A percentile compares a stretch with the other conserved stretches of the same genome.
These are phyloP conservation scores for Argyra leucocephala DNA, from an alignment of 2,888 invertebrate species.

Conservation along the genomic window DNA sequence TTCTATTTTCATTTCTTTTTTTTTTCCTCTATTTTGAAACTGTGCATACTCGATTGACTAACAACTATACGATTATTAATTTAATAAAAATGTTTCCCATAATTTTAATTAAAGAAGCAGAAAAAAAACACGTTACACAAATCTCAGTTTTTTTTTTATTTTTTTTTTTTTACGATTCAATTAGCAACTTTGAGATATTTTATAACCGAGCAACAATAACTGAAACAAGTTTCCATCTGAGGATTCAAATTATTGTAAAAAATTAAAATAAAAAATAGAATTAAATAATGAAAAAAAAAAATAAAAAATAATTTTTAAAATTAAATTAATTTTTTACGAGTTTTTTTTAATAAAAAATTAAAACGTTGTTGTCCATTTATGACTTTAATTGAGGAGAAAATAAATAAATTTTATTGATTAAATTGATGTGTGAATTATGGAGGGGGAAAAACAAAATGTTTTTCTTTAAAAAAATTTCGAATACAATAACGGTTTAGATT, in stretches of 20 bases:
- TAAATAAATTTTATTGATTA: background rate
- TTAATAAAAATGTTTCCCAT: constrained; percentile 6
- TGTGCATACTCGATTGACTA: no score
- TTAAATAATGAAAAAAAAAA: no score
- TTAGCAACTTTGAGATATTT: background rate
- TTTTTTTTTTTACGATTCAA: background rate
- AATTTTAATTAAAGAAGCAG: background rate
- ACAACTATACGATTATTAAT: background rate
- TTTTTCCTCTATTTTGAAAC: background rate
- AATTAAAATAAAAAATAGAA: background rate
- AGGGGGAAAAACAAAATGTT: background rate
- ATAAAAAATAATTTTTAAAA: no score
- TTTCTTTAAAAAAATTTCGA: background rate
- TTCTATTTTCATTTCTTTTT: background rate
- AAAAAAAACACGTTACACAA: background rate
- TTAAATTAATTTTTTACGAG: background rate
- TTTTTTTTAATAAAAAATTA: background rate
- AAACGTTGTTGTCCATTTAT: constrained; percentile 3
- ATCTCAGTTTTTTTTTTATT: background rate
- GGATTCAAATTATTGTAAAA: background rate
- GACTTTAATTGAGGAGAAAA: background rate
- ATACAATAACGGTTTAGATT: no score
- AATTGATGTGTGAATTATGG: background rate
- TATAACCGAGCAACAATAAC: constrained; percentile 3
- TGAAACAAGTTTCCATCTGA: background rate